phyloP scores from a whole-genome alignment of 2,113 vertebrate species.

The Sterrhoptilus dennistouni region DNA sequence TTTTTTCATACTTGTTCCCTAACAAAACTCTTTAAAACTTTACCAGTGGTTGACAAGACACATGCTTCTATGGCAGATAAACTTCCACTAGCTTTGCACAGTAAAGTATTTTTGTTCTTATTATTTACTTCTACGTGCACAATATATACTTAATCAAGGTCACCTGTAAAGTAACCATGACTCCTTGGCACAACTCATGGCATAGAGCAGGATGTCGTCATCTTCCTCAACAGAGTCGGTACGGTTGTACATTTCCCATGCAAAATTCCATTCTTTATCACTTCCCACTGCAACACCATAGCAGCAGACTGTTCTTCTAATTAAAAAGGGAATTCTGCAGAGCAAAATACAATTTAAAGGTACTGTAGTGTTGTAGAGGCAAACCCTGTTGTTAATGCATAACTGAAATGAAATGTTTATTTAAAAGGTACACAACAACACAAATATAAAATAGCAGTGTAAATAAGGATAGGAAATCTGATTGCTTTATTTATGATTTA shows the following conservation, averaged over 20 bases:
- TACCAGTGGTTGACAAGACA: not conserved
- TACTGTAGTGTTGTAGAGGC: not conserved
- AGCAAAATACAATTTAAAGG: not conserved
- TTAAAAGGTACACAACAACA: not conserved
- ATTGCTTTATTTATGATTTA: not conserved
- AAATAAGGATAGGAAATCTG: not conserved
- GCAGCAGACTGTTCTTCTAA: conserved; percentile 69
- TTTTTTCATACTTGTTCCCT: not conserved
- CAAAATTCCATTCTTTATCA: conserved; percentile 80
- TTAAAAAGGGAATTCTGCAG: conserved; percentile 73
- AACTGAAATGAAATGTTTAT: not conserved
- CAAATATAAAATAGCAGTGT: not conserved
- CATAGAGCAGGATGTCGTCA: conserved; percentile 7
- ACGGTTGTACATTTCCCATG: conserved; percentile 63
- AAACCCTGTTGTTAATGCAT: not conserved
- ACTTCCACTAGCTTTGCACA: not conserved
- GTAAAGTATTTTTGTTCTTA: not conserved
- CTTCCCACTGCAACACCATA: conserved; percentile 74
- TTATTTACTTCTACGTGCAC: not conserved
- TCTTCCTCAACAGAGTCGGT: not conserved
- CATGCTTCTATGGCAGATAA: not conserved
- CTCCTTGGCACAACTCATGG: conserved; percentile 75
- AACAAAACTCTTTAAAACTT: not conserved
- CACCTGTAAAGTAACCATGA: conserved; percentile 80
- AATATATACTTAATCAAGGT: not conserved